A percentile compares a stretch with the other conserved stretches of the same genome.
Evolutionary conservation across 2,113 vertebrate species (phyloP).

Genomic region (Alces alces): DNA sequence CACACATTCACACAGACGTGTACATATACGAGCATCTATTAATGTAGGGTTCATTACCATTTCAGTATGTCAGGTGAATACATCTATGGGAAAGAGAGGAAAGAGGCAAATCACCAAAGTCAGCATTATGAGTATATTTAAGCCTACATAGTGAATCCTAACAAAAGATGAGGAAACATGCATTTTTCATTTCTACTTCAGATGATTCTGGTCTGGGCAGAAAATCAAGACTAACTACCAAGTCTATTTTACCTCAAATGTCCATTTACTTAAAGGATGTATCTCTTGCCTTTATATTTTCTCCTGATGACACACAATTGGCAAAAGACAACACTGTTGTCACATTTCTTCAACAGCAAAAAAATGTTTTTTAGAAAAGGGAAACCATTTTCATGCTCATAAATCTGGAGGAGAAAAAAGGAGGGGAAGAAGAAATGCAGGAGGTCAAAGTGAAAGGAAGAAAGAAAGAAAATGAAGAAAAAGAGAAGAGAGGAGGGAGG

Average conservation of each 20-base stretch:
- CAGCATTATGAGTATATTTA: not conserved
- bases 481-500: not conserved
- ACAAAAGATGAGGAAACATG: not conserved
- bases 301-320: not conserved
- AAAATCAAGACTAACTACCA: constrained; percentile 11
- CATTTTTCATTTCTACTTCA: constrained; percentile 42
- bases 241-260: not conserved
- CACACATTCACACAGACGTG: too few relatives aligned
- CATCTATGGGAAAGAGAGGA: not conserved
- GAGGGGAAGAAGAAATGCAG: not conserved
- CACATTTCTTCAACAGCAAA: not conserved
- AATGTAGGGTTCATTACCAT: constrained; percentile 18
- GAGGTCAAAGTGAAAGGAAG: not conserved
- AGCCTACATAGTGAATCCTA: not conserved
- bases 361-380: not conserved
- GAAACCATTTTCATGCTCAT: not conserved
- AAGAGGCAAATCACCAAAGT: not conserved
- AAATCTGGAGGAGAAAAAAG: not conserved
- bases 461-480: not conserved
- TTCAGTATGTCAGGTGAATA: not conserved
- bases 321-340: not conserved
- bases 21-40: not conserved
- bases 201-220: not conserved
- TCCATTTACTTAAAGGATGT: not conserved
- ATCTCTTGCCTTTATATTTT: not conserved